Base-by-base conservation (phyloP, 2,888 invertebrate genomes). In the Augiades crinisus region DNA sequence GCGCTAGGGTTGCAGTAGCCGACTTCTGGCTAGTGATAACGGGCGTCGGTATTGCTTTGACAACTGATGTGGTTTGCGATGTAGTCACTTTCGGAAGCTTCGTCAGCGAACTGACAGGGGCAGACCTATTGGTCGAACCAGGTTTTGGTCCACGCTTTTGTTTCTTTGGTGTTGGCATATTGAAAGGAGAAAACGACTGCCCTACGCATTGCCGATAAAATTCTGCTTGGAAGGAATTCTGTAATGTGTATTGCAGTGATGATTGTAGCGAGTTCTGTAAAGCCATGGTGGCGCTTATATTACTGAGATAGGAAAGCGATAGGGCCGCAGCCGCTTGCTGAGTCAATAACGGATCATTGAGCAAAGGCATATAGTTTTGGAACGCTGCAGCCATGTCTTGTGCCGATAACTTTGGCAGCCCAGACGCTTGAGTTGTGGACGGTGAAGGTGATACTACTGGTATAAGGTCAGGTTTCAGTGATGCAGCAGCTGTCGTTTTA, bases 291-390 rank as follows among this genome's bases (percentile, higher is more conserved):
- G 85, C 81, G 55, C 72, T 82, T 17, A 85, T 71, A 46, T 83
- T 83, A 49, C 72, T 84, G 6, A 87, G 58, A 56, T 85, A 86
- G 1, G 81, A 78, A 1, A 83, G 58, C 1, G 81, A 78, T 22
- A 86, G 52, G 0, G 84, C 85, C 0, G 84, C 86, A 3, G 81
- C 86, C 0, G 85, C 74, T 60, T 85, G 87, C 47, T 82, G 83
- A 0, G 81, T 68, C 5, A 83, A 55, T 24, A 83, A 46, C 1
- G 80, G 75, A 31, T 87, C 85, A 51, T 77, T 86, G 24, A 87
- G 62, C 66, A 84, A 73, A 0, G 88, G 85, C 2, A 84, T 61
- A 47, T 79, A 89, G 52, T 63, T 84, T 61, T 85, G 87, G 60
- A 88, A 81, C 0, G 84, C 80, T 5, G 81, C 71, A 4, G 80